These are phyloP conservation scores for Polypedilum pembai DNA, from an alignment of 1,140 invertebrate genomes.

Conservation along the genomic window DNA sequence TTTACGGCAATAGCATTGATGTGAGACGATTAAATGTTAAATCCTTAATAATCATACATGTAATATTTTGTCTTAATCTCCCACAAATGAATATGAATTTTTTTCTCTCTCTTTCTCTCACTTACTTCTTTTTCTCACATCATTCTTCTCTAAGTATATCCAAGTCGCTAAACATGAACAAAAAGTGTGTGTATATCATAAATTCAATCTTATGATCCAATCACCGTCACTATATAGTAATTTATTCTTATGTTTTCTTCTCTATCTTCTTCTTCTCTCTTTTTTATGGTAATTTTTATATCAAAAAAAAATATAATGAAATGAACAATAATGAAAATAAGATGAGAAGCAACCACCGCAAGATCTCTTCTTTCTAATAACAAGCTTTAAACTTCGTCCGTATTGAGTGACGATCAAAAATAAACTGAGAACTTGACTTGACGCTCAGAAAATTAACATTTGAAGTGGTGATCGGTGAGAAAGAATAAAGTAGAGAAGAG, in stretches of 20 bases:
- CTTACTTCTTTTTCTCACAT: neutral
- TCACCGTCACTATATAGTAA: slow-evolving; percentile 10
- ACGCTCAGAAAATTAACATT: neutral
- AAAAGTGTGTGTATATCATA: neutral
- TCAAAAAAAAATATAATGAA: slow-evolving; percentile 1
- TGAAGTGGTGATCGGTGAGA: neutral
- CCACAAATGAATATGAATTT: neutral
- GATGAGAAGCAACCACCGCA: neutral
- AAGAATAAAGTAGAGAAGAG: neutral
- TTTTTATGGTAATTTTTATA: slow-evolving; percentile 14
- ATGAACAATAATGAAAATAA: neutral
- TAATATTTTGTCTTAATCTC: neutral
- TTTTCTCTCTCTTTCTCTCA: too few species aligned
- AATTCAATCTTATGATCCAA: neutral
- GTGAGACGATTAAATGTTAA: neutral
- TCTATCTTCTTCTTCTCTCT: neutral
- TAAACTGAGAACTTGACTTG: slow-evolving; percentile 12
- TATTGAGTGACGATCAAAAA: slow-evolving; percentile 12
- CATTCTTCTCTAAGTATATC: neutral
- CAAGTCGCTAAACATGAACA: too few species aligned
- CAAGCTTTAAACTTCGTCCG: neutral
- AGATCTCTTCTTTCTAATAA: neutral
- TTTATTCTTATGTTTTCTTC: neutral
- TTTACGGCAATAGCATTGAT: too few species aligned
- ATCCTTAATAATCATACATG: slow-evolving; percentile 18